Percentiles rank a stretch among this genome's conserved stretches.
These are phyloP conservation scores for Conchocele bisecta DNA, from an alignment of 2,888 invertebrate species.

Conservation along the genomic window DNA sequence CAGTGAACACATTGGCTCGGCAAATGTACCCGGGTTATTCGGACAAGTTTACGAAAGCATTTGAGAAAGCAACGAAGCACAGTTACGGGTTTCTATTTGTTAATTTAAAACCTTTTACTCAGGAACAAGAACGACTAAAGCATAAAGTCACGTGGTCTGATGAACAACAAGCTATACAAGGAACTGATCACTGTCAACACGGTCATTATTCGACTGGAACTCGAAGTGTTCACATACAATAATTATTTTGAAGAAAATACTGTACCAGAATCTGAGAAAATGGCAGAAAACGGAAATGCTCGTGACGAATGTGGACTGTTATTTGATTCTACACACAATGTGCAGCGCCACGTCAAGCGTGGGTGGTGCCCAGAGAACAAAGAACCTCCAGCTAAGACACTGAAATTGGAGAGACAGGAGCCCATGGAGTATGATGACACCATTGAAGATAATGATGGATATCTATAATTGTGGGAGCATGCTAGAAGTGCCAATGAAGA, in stretches of 20 bases:
- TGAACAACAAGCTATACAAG: not conserved
- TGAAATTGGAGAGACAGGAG: not conserved
- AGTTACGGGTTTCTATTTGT: not conserved
- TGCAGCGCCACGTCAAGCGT: constrained; percentile 35
- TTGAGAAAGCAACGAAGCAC: too few relatives aligned
- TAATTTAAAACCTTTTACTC: not conserved
- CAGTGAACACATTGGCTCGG: too few relatives aligned
- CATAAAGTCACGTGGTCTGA: not conserved
- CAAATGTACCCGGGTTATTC: too few relatives aligned
- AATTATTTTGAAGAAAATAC: not conserved
- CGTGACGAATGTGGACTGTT: constrained; percentile 46
- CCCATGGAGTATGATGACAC: not conserved
- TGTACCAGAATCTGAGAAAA: not conserved
- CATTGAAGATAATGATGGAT: constrained; percentile 17
- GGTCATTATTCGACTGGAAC: constrained; percentile 7
- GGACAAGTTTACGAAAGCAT: too few relatives aligned
- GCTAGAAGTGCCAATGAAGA: not conserved
- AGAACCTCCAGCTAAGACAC: constrained; percentile 3
- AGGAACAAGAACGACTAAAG: not conserved
- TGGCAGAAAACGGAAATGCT: constrained; percentile 9
- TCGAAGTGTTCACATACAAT: constrained; percentile 9
- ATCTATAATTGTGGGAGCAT: constrained; percentile 1
- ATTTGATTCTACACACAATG: constrained; percentile 31
- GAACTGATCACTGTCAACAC: not conserved
- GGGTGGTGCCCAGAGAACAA: constrained; percentile 42